Conservation (phyloP, 1,140 invertebrate species). For the Zophobas atratus region DNA sequence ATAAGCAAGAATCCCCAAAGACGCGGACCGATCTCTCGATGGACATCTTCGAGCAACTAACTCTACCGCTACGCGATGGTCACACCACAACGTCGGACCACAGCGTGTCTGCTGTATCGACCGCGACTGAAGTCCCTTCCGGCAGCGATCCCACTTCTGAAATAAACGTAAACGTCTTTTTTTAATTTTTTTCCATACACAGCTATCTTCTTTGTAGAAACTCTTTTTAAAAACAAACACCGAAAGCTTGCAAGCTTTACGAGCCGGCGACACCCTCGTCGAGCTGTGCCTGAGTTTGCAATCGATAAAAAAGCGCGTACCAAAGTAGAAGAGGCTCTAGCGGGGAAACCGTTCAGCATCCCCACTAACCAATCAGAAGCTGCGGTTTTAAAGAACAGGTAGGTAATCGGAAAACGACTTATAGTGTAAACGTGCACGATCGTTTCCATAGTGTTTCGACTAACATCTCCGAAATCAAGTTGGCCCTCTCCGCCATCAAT, state of each 20-base stretch:
- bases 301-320: conserved; percentile 83
- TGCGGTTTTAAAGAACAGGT: conserved; percentile 78
- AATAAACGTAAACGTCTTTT: conserved; percentile 61
- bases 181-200: not conserved
- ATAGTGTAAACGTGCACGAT: too few species aligned
- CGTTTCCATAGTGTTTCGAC: conserved; percentile 76
- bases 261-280: conserved; percentile 85
- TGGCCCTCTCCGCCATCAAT: conserved; percentile 86
- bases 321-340: conserved; percentile 79
- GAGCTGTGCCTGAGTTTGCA: conserved; percentile 84
- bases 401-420: too few species aligned
- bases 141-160: conserved; percentile 64
- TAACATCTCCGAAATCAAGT: conserved; percentile 86
- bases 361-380: conserved; percentile 83
- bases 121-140: conserved; percentile 62
- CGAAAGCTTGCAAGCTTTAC: conserved; percentile 72
- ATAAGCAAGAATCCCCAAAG: conserved; percentile 73
- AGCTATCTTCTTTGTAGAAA: conserved; percentile 66
- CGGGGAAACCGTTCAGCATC: conserved; percentile 77
- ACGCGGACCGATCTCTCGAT: conserved; percentile 75
- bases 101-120: conserved; percentile 63
- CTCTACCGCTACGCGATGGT: conserved; percentile 75
- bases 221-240: conserved; percentile 75
- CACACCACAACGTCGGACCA: conserved; percentile 51
- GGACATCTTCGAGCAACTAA: conserved; percentile 77